These are phyloP conservation scores for Drosophila seclusa DNA, from an alignment of 2,888 invertebrate genomes.

Conservation along the genomic window DNA sequence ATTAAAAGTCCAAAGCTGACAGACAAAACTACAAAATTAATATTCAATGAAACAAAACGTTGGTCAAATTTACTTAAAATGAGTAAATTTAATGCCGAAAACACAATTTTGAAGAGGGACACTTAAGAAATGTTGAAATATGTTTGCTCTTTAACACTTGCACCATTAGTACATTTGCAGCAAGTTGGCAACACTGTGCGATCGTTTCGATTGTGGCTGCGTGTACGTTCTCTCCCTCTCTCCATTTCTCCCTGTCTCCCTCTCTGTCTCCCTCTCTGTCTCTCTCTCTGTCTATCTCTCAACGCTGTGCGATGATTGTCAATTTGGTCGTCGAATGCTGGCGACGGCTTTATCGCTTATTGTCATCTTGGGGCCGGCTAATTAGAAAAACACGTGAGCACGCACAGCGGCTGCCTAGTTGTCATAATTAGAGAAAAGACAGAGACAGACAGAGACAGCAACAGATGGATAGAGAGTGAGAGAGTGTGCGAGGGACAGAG, in stretches of 20 bases:
- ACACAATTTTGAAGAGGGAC: not conserved
- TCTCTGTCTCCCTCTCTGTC: not conserved
- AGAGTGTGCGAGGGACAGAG: not conserved
- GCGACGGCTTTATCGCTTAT: conserved; percentile 74
- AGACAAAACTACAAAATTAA: not conserved
- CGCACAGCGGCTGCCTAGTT: conserved; percentile 74
- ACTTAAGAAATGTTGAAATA: not conserved
- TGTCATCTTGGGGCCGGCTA: conserved; percentile 71
- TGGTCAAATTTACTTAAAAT: not conserved
- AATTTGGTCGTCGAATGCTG: conserved; percentile 69
- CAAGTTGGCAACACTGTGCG: conserved; percentile 28
- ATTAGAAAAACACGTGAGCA: conserved; percentile 79
- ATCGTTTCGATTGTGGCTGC: not conserved
- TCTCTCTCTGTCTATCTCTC: not conserved
- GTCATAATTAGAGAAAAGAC: conserved; percentile 72
- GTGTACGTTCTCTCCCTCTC: not conserved
- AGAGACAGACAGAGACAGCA: conserved; percentile 19
- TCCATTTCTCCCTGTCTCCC: not conserved
- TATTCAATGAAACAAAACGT: not conserved
- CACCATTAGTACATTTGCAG: not conserved
- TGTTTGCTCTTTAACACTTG: not conserved
- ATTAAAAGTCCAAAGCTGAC: not conserved
- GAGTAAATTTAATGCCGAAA: not conserved
- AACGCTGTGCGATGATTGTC: conserved; percentile 75
- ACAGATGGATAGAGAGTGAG: conserved; percentile 11